Percentiles rank a stretch among this genome's conserved stretches.
These are phyloP conservation scores for Cololabis saira DNA, from an alignment of 2,113 vertebrate genomes.

Conservation along the genomic window DNA sequence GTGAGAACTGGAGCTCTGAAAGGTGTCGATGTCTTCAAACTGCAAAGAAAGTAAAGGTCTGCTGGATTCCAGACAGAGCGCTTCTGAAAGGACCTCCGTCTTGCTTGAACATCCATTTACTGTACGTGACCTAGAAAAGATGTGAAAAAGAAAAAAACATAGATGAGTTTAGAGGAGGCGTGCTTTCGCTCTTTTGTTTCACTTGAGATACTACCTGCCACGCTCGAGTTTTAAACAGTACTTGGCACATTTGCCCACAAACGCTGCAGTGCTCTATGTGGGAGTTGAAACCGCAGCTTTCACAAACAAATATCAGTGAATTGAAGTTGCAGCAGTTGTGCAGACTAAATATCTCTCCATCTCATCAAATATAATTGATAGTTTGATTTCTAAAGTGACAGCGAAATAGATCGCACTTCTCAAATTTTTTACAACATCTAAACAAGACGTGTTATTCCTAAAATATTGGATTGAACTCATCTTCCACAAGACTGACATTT, in stretches of 20 bases:
- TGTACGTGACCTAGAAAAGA: conserved; percentile 59
- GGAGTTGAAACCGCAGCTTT: conserved; percentile 62
- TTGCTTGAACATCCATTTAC: conserved; percentile 62
- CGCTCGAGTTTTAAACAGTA: conserved; percentile 24
- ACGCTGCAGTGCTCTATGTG: conserved; percentile 63
- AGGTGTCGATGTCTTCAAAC: conserved; percentile 38
- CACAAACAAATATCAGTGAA: conserved; percentile 47
- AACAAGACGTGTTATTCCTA: neutral
- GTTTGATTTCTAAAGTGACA: conserved; percentile 5
- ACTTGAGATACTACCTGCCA: conserved; percentile 15
- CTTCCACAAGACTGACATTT: neutral
- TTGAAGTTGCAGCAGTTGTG: conserved; percentile 22
- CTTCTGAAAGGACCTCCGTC: conserved; percentile 29
- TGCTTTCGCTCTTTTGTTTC: conserved; percentile 1
- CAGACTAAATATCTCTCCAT: conserved; percentile 20
- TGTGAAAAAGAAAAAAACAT: neutral
- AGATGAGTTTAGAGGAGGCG: conserved; percentile 19
- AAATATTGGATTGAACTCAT: neutral
- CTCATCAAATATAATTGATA: conserved; percentile 4
- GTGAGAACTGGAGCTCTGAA: conserved; percentile 6
- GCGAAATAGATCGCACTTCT: neutral
- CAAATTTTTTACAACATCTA: neutral
- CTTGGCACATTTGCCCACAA: conserved; percentile 61
- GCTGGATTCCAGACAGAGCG: conserved; percentile 26
- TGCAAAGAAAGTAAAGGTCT: conserved; percentile 34